These are phyloP conservation scores for Arbacia lixula DNA, from an alignment of 53 echinoderm and acorn worm genomes.

Conservation along the genomic window DNA sequence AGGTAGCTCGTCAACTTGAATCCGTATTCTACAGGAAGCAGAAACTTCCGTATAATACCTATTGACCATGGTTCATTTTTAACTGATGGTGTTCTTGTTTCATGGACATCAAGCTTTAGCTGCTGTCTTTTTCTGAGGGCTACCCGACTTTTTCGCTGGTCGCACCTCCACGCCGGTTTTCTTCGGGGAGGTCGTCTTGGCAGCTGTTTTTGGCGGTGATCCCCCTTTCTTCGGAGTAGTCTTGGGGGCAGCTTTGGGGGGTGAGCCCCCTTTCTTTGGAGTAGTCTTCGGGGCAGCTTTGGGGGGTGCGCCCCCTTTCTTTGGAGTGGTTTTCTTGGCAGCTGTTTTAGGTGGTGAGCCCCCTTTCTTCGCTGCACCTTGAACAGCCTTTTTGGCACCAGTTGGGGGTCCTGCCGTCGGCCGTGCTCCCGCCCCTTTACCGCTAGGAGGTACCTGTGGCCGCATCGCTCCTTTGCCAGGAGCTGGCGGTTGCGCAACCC, in stretches of 20 bases:
- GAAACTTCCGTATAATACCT: no score
- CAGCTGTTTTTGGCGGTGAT: neutral
- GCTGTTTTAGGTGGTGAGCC: neutral
- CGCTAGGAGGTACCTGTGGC: neutral
- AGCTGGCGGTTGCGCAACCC: neutral
- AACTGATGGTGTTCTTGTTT: no score
- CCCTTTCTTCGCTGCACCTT: neutral
- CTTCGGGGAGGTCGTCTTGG: neutral
- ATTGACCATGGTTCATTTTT: no score
- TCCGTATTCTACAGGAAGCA: no score
- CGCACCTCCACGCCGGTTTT: slow-evolving; percentile 3
- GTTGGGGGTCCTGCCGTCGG: neutral
- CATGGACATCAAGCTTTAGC: no score
- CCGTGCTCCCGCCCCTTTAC: neutral
- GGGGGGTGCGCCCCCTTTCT: slow-evolving; percentile 1
- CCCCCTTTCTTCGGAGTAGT: neutral
- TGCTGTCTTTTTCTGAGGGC: no score
- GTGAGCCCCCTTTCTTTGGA: neutral
- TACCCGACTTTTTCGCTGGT: no score
- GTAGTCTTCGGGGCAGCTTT: neutral
- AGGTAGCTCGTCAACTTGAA: no score
- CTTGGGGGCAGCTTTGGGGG: neutral
- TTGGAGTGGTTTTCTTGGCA: neutral
- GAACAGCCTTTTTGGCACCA: neutral
- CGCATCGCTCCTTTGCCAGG: neutral